These are phyloP conservation scores for Stenodera caucasica DNA, from an alignment of 2,888 invertebrate species.

Conservation along the genomic window DNA sequence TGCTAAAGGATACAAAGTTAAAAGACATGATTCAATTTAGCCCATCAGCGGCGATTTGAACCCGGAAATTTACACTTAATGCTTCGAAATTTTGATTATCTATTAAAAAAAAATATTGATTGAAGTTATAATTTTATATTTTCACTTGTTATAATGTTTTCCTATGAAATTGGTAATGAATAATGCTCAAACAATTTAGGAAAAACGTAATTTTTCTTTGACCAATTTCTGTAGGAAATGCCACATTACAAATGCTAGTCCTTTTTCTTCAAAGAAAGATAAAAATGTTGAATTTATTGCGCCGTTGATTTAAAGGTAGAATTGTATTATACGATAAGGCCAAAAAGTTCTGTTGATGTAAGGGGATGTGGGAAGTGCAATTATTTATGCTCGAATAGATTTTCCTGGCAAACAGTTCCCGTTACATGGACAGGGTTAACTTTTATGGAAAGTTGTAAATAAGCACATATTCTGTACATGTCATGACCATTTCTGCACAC, in stretches of 20 bases:
- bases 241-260: neutral
- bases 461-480: conserved; percentile 45
- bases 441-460: conserved; percentile 45
- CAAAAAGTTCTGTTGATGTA: conserved; percentile 18
- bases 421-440: conserved; percentile 29
- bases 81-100: neutral
- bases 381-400: conserved; percentile 18
- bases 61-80: neutral
- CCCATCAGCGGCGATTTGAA: neutral
- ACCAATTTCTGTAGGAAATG: neutral
- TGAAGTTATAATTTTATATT: neutral
- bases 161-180: neutral
- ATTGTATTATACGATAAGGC: conserved; percentile 10
- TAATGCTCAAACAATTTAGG: neutral
- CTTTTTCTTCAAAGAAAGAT: neutral
- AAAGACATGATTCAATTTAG: conserved; percentile 18
- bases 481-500: conserved; percentile 44
- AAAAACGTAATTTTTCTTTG: neutral
- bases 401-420: conserved; percentile 17
- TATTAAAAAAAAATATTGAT: no score
- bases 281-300: conserved; percentile 16
- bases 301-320: conserved; percentile 15
- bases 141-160: neutral
- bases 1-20: conserved; percentile 10
- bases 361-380: conserved; percentile 20